Percentiles rank a stretch among this genome's conserved stretches.
Evolutionary conservation across 2,888 invertebrate species (phyloP).

Genomic region (Pachymerium ferrugineum): DNA sequence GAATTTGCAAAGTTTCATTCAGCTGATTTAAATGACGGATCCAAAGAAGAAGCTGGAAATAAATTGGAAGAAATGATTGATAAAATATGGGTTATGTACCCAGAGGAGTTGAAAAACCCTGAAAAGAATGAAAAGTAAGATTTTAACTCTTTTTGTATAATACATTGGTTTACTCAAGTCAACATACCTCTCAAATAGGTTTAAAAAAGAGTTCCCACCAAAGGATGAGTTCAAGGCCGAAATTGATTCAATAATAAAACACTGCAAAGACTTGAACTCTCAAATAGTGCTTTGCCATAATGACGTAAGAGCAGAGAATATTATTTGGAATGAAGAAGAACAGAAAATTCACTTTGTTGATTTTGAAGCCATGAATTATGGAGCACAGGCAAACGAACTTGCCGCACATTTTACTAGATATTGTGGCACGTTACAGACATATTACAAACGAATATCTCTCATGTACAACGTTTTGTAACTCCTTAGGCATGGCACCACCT

Average conservation of each 20-base stretch:
- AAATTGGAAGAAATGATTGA: neutral
- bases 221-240: neutral
- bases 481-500: neutral
- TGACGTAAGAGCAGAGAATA: neutral
- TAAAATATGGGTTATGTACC: neutral
- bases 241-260: neutral
- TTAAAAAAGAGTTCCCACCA: neutral
- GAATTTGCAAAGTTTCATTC: slow-evolving; percentile 7
- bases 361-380: neutral
- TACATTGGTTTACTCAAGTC: too few species aligned
- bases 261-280: neutral
- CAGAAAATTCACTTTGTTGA: neutral
- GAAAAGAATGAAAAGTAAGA: neutral
- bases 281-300: neutral
- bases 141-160: too few species aligned
- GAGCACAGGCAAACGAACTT: neutral
- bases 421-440: too few species aligned
- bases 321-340: slow-evolving; percentile 1
- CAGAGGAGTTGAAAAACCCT: neutral
- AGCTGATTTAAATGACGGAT: neutral
- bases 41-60: neutral
- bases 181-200: too few species aligned
- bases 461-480: too few species aligned
- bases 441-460: too few species aligned
- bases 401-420: neutral